phyloP scores from a whole-genome alignment of 2,888 invertebrate genomes.

The Machimus rusticus region DNA sequence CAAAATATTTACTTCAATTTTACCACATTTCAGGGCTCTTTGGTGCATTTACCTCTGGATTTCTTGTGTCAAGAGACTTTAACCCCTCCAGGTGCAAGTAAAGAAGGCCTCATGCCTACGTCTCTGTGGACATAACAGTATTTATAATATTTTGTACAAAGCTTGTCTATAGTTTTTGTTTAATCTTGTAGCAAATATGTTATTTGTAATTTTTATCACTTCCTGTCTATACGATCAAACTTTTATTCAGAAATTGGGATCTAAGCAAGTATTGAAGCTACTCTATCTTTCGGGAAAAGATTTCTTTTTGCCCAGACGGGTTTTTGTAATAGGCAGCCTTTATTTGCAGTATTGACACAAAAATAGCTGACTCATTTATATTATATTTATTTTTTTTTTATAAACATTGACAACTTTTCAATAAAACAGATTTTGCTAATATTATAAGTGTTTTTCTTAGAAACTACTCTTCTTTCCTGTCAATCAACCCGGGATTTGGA shows the following conservation, averaged over 20 bases:
- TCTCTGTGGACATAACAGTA: conserved; percentile 82
- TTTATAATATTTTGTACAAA: neutral
- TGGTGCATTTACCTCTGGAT: conserved; percentile 88
- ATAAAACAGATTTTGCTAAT: neutral
- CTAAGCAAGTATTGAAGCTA: neutral
- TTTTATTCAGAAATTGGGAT: neutral
- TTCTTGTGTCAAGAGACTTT: conserved; percentile 89
- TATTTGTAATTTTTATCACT: neutral
- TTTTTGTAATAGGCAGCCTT: neutral
- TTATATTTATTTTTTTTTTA: neutral
- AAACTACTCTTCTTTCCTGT: neutral
- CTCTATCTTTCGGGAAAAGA: neutral
- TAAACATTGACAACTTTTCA: neutral
- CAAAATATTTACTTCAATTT: conserved; percentile 1
- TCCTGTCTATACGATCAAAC: neutral
- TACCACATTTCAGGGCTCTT: conserved; percentile 69
- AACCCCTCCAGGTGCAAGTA: conserved; percentile 81
- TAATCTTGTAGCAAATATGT: neutral
- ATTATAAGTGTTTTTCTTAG: neutral
- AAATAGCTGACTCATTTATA: neutral
- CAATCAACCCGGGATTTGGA: too few species aligned
- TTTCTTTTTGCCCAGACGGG: neutral
- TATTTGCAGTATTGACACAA: neutral
- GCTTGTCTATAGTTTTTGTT: neutral
- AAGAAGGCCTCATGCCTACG: conserved; percentile 93